These are phyloP conservation scores for Garrulus glandarius DNA, from an alignment of 2,797 vertebrate genomes.

Conservation along the genomic window DNA sequence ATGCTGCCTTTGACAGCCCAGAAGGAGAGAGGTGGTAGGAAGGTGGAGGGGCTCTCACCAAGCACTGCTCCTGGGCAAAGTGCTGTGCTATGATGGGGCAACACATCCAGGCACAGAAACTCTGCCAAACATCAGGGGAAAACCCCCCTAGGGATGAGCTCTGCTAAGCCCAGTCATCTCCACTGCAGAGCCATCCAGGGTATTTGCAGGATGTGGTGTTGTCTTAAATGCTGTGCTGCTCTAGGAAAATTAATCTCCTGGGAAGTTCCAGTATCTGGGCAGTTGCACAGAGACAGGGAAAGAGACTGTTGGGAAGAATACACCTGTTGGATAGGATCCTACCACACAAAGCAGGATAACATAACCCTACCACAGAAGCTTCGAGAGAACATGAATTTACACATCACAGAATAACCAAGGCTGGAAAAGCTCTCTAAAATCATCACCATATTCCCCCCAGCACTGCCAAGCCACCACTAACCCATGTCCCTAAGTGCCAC, in stretches of 20 bases:
- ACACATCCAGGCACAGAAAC: neutral
- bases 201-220: accelerated
- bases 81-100: accelerated
- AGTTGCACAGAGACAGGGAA: neutral
- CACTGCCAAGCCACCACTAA: neutral
- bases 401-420: neutral
- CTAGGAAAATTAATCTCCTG: neutral
- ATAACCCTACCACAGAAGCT: accelerated
- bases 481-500: neutral
- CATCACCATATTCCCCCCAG: accelerated
- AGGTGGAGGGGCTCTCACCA: accelerated
- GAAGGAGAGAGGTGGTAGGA: neutral
- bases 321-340: neutral
- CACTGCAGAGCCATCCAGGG: neutral
- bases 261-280: neutral
- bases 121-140: neutral
- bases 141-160: accelerated
- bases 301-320: accelerated
- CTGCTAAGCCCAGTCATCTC: neutral
- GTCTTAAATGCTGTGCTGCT: neutral
- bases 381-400: neutral
- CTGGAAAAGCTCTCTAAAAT: neutral
- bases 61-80: neutral
- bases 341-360: neutral
- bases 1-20: neutral